phyloP scores from a whole-genome alignment of 2,113 vertebrate genomes.

The Tupaia tana region DNA sequence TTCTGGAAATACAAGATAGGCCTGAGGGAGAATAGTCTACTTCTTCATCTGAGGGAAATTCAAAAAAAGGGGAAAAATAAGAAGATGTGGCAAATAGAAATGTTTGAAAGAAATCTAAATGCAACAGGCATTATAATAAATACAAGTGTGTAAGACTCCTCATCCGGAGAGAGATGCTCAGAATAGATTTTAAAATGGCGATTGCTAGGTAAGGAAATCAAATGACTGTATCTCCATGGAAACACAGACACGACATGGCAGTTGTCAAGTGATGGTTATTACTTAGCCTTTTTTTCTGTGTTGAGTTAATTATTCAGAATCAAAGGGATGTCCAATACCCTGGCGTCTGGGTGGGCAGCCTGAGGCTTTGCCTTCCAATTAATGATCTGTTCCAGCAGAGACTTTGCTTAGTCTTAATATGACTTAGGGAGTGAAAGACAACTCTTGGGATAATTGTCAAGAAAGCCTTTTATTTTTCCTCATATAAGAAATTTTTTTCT shows the following conservation, averaged over 20 bases:
- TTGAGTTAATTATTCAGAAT: constrained; percentile 36
- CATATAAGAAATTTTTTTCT: neutral
- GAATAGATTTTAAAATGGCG: neutral
- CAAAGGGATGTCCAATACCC: neutral
- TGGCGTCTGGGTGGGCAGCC: neutral
- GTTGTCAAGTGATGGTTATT: constrained; percentile 1
- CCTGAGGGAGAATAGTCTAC: neutral
- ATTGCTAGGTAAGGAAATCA: neutral
- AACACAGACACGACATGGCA: neutral
- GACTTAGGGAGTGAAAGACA: neutral
- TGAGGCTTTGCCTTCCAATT: neutral
- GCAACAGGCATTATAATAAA: neutral
- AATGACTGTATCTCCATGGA: constrained; percentile 8
- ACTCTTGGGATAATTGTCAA: neutral
- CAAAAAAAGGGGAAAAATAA: neutral
- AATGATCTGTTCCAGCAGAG: neutral
- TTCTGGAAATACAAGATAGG: neutral
- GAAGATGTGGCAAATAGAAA: neutral
- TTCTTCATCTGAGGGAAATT: neutral
- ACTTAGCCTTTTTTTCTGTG: neutral
- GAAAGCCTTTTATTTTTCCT: neutral
- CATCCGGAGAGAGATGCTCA: neutral
- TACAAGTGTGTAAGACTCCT: neutral
- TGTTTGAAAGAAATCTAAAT: neutral
- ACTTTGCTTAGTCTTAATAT: neutral